phyloP scores from a whole-genome alignment of 1,140 invertebrate genomes.

The Harlomillsia oculata region DNA sequence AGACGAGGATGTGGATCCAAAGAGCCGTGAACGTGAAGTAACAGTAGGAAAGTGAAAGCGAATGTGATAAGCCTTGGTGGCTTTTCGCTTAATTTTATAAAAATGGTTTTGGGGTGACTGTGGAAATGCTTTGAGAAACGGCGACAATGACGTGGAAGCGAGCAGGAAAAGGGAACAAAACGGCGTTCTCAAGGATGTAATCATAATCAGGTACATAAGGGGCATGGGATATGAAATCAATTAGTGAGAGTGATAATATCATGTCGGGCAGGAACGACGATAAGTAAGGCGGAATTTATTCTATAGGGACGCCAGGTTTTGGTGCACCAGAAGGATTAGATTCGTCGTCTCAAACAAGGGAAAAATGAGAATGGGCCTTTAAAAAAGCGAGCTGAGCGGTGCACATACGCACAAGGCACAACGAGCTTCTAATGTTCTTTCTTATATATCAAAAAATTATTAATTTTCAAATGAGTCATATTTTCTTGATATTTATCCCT shows the following conservation, averaged over 20 bases:
- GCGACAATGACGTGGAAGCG: too few relatives aligned
- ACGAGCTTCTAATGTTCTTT: background rate
- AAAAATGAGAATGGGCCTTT: constrained; percentile 24
- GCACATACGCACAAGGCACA: background rate
- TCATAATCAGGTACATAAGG: constrained; percentile 24
- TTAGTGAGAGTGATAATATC: constrained; percentile 30
- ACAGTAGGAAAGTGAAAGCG: background rate
- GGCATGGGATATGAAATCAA: constrained; percentile 24
- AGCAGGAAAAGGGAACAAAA: too few relatives aligned
- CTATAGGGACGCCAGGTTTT: background rate
- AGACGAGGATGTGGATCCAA: background rate
- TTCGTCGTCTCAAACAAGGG: background rate
- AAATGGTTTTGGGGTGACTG: too few relatives aligned
- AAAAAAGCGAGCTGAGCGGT: constrained; percentile 14
- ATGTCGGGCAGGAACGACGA: constrained; percentile 19
- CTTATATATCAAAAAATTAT: constrained; percentile 17
- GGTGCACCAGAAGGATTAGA: constrained; percentile 7
- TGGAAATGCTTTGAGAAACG: too few relatives aligned
- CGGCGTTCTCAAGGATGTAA: background rate
- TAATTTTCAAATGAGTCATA: constrained; percentile 33
- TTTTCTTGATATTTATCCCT: constrained; percentile 32
- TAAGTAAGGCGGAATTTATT: constrained; percentile 23
- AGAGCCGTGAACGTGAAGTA: background rate
- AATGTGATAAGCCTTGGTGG: too few relatives aligned
- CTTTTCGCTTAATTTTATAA: too few relatives aligned